Evolutionary conservation across 2,113 vertebrate genomes (phyloP), one percentile per base, ranked within the genome.

Genomic region (Agapornis roseicollis): DNA sequence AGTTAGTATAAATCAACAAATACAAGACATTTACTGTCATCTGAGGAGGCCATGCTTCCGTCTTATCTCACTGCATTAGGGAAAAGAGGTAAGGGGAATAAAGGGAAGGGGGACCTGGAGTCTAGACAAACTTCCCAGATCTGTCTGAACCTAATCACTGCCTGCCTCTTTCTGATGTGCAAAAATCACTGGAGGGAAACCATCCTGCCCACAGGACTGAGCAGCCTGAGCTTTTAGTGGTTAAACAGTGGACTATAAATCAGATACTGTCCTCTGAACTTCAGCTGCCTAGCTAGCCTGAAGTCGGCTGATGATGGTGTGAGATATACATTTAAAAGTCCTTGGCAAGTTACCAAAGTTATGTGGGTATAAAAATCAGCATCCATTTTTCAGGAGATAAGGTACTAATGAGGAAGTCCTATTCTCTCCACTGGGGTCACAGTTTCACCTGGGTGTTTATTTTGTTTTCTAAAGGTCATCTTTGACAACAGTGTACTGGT

Each of bases 371-470:
- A 87, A 80, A 91, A 74, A 23, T 28, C 65, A 86, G 17, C 33
- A 68, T 17, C 17, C 63, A 28, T 80, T 86, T 47, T 89, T 76
- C 47, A 61, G 33, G 44, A 89, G 71, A 78, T 91, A 93, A 91
- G 63, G 46, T 39, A 13, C 14, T 49, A 29, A 61, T 39, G 53
- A 93, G 90, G 88, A 96, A 94, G 94, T 92, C 47, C 83, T 74
- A 7, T 80, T 94, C 73, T 71, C 80, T 86, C 65, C 52, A 37
- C 42, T 1, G 1, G 84, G 94, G 87, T 95, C 89, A 93, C 41
- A 87, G 44, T 94, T 96, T 96, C 90, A 92, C 92, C 92, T 96
- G 77, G 35, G 37, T 95, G 76, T 96, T 96, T 94, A 91, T 90
- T 92, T 91, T 88, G 74, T 44, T 92, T 88, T 79, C 79, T 79